Base-by-base conservation (phyloP, 2,888 invertebrate species). In the Apamea anceps region DNA sequence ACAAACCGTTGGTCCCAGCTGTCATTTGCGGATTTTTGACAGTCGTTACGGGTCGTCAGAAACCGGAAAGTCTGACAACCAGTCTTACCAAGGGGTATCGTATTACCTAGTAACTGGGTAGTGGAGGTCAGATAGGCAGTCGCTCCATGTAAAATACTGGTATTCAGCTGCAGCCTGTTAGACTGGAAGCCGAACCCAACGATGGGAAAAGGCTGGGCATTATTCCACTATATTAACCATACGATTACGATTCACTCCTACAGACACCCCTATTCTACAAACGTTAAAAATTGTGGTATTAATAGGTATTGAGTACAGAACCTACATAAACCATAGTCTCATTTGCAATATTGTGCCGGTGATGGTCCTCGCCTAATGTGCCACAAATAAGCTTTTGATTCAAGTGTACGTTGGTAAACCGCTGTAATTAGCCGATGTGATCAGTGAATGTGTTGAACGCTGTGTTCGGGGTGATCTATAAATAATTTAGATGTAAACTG, bases 321-420 rank as follows among this genome's bases (percentile, higher is more conserved):
- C n/a, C n/a, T n/a, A n/a, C n/a, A n/a, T n/a, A 21, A 72, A 70
- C 60, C 32, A 62, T 42, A 45, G 7, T 28, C 5, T 32, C 32
- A 80, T 74, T 80, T n/a, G 45, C 66, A 67, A 70, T 21, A 75
- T 51, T 45, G 18, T 51, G 28, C 45, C 10, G 15, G 21, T 60
- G 25, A 75, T 70, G n/a, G 18, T 18, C 15, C 28, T 67, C 63
- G 25, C 32, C 72, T 66, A 85, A 85, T 85, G 21, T 70, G 25
- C 68, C 73, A 82, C 76, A 85, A 79, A 79, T 79, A 85, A 73
- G 85, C 75, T 75, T 79, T 85, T 79, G 76, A 76, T 79, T 76
- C 60, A 76, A 74, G 78, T 79, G 51, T 63, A 80, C 45, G 32
- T 51, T 21, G 82, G 85, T 79, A 82, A 72, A 79, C 85, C 85